Evolutionary conservation across 2,888 invertebrate genomes (phyloP).

Genomic region (Thalpophila matura): DNA sequence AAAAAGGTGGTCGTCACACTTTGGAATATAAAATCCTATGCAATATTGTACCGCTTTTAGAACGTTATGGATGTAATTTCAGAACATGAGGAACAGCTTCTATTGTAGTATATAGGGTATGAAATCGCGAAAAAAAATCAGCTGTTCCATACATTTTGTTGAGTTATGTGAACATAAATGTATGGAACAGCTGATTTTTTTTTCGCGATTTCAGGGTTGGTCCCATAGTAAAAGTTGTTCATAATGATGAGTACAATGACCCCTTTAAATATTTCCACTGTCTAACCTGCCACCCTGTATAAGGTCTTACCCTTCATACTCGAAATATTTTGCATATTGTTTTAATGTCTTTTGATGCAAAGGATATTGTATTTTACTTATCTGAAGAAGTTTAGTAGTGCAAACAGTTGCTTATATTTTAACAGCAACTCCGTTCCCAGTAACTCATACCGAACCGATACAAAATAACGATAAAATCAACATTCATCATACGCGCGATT

Average conservation of each 20-base stretch:
- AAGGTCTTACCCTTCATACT: too few species aligned
- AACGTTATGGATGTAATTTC: conserved; percentile 21
- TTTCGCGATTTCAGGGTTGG: too few species aligned
- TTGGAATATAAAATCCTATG: conserved; percentile 59
- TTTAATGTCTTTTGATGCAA: neutral
- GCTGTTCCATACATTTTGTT: too few species aligned
- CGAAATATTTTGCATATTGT: too few species aligned
- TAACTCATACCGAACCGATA: conserved; percentile 42
- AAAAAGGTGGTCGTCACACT: conserved; percentile 78
- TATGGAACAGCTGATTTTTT: too few species aligned
- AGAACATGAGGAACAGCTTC: conserved; percentile 1
- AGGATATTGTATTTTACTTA: neutral
- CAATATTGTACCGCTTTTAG: conserved; percentile 31
- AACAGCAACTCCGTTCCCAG: conserved; percentile 49
- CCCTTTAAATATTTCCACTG: too few species aligned
- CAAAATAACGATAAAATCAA: conserved; percentile 64
- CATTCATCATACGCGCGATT: conserved; percentile 62
- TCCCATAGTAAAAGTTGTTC: too few species aligned
- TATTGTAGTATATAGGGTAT: too few species aligned
- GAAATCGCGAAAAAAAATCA: too few species aligned
- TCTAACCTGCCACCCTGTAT: too few species aligned
- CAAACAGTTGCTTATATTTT: conserved; percentile 11
- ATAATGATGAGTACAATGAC: too few species aligned
- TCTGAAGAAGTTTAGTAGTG: neutral
- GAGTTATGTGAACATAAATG: too few species aligned